phyloP scores from a whole-genome alignment of 2,797 vertebrate genomes.

The Knipowitschia caucasica region DNA sequence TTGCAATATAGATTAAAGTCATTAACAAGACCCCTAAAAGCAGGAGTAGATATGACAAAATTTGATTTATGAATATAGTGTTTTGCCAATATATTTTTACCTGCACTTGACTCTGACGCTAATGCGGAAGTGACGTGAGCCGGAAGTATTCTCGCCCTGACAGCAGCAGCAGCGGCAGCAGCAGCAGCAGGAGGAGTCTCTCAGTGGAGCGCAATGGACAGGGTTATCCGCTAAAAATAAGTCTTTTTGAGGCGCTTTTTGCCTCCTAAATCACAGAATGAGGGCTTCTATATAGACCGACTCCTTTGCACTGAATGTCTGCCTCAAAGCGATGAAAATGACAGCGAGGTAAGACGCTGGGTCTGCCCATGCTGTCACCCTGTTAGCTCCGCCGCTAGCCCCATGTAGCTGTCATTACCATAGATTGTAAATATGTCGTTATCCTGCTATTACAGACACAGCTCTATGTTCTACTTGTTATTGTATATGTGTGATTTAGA shows the following conservation, averaged over 20 bases:
- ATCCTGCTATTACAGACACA: not conserved
- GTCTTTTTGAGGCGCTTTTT: not conserved
- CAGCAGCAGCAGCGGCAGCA: slow-evolving; percentile 8
- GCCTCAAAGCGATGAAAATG: slow-evolving; percentile 39
- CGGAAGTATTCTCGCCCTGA: slow-evolving; percentile 48
- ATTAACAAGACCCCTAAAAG: too few relatives aligned
- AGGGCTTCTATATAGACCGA: slow-evolving; percentile 4
- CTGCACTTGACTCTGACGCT: slow-evolving; percentile 5
- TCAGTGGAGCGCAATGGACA: slow-evolving; percentile 12
- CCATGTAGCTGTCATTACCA: slow-evolving; percentile 35
- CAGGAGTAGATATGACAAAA: too few relatives aligned
- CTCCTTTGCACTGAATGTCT: slow-evolving; percentile 17
- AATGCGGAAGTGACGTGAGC: slow-evolving; percentile 55
- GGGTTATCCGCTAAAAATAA: slow-evolving; percentile 3
- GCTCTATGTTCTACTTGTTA: not conserved
- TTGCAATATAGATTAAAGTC: too few relatives aligned
- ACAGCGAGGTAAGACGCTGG: slow-evolving; percentile 56
- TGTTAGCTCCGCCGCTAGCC: slow-evolving; percentile 37
- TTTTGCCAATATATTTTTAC: not conserved
- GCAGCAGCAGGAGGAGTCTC: too few relatives aligned
- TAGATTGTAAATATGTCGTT: not conserved
- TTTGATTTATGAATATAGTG: too few relatives aligned
- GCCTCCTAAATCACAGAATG: not conserved
- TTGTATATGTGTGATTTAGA: not conserved
- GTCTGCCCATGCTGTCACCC: slow-evolving; percentile 8